Conservation (phyloP, 2,888 invertebrate species). For the Gibbula magus region DNA sequence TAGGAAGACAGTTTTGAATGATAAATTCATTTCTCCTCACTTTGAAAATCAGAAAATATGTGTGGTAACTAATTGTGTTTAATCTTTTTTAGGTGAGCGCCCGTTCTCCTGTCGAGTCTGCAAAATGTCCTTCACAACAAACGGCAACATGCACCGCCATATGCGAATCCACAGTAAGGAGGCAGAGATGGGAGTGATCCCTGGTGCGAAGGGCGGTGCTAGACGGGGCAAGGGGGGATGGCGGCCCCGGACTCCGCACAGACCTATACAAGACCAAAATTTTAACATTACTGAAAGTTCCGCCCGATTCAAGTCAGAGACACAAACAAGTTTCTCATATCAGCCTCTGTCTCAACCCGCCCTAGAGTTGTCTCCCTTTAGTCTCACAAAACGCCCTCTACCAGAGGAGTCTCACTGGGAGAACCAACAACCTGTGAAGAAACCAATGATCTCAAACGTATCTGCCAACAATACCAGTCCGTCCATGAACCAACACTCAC, state of each 20-base stretch:
- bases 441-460: neutral
- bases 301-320: neutral
- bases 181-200: constrained; percentile 20
- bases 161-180: constrained; percentile 82
- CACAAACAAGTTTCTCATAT: neutral
- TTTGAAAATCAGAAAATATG: neutral
- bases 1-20: too few relatives aligned
- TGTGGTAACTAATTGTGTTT: neutral
- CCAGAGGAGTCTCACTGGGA: neutral
- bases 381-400: neutral
- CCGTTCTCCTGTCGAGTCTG: constrained; percentile 88
- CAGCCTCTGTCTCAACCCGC: neutral
- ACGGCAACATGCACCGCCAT: constrained; percentile 90
- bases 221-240: constrained; percentile 8
- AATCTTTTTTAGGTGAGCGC: constrained; percentile 80
- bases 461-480: too few relatives aligned
- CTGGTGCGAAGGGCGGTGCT: neutral
- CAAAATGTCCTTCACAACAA: constrained; percentile 88
- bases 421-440: neutral
- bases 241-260: neutral
- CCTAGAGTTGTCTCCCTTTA: neutral
- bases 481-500: too few relatives aligned
- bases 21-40: neutral
- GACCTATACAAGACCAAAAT: neutral
- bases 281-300: neutral